Evolutionary conservation across 1,140 invertebrate species (phyloP), one percentile per base, ranked within the genome.

Genomic region (Atopsyche davidsoni): DNA sequence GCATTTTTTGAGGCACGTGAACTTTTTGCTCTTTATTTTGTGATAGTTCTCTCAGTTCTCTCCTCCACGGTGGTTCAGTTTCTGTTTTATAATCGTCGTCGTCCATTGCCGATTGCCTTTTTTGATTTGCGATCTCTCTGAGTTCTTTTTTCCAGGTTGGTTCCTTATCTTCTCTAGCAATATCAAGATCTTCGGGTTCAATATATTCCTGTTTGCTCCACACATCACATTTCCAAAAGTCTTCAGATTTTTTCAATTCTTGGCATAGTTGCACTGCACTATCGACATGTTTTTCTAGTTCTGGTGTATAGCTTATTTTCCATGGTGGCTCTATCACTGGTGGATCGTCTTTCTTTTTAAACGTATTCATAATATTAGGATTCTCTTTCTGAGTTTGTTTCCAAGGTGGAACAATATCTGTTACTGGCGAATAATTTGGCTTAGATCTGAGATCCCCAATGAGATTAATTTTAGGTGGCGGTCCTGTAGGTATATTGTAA

Each of bases 11-110:
- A 38, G 19, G 31, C 39, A 2, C 14, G 19, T 36, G 25, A 38
- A 4, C 13, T 1, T 40, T 51, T 44, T 14, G 42, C 16, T 46
- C 36, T 46, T 36, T 52, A 2, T 25, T 36, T 41, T 71, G 67
- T 16, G 68, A 69, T 39, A 72, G 69, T 57, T 74, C 72, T 57
- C 72, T 61, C 7, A 74, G 59, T 53, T 74, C 72, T 47, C 65
- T 71, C 17, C 70, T 62, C 72, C 70, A 74, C 50, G 70, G 64
- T 14, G 64, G 72, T 45, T 74, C 72, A 1, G 65, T 60, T 7
- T 56, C 50, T 51, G 68, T 41, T 35, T 46, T 55, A 18, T 45
- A 49, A 23, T 46, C 53, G n/a, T 41, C 36, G 18, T 16, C 40
- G 1, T 51, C 52, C 17, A 49, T 41, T 45, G 41, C 40, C 7